Conservation (phyloP, 2,113 vertebrate species). For the Lepus europaeus region DNA sequence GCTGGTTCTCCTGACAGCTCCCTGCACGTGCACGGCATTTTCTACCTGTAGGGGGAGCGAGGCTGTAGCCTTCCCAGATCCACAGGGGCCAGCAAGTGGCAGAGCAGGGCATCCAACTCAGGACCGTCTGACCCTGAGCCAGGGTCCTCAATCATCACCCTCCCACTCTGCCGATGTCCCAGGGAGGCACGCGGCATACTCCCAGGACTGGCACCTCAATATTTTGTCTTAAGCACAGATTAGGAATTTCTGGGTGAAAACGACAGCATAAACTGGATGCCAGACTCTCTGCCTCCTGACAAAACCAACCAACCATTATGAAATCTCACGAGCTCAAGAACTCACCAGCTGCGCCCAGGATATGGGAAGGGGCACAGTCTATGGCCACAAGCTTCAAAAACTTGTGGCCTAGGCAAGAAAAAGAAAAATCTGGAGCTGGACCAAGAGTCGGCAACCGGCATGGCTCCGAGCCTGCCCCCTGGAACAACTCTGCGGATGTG, state of each 20-base stretch:
- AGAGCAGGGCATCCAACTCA: background rate
- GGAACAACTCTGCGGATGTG: too few relatives aligned
- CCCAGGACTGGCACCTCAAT: background rate
- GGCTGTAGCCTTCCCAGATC: too few relatives aligned
- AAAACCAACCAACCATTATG: background rate
- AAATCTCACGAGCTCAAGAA: background rate
- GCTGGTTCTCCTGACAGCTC: background rate
- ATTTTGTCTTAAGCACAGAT: background rate
- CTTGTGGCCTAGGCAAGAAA: background rate
- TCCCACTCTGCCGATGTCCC: background rate
- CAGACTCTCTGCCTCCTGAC: background rate
- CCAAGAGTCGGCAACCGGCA: accelerated
- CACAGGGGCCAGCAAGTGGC: background rate
- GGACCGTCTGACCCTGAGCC: background rate
- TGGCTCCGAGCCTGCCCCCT: background rate
- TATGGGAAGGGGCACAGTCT: background rate
- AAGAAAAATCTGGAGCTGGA: background rate
- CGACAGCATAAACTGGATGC: background rate
- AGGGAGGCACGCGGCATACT: background rate
- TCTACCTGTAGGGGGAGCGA: too few relatives aligned
- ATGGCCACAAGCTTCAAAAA: background rate
- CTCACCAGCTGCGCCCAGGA: background rate
- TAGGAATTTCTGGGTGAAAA: constrained; percentile 7
- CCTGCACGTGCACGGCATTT: too few relatives aligned
- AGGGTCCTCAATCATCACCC: background rate